Conservation (phyloP, 2,113 vertebrate species). For the Aptenodytes forsteri region DNA sequence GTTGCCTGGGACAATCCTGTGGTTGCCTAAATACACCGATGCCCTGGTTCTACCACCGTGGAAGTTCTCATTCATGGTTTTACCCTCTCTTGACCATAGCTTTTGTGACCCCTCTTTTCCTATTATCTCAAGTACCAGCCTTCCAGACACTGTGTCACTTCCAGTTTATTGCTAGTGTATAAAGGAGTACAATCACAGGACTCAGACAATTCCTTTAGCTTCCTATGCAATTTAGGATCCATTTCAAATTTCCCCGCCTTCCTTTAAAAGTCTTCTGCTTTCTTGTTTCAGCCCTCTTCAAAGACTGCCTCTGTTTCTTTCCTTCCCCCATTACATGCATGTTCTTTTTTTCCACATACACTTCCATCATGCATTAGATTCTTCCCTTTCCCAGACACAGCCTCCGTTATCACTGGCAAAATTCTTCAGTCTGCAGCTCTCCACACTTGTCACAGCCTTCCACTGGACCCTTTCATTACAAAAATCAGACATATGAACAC, state of each 20-base stretch:
- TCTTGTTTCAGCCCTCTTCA: neutral
- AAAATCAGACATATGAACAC: neutral
- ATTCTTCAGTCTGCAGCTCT: neutral
- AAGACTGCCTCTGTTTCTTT: neutral
- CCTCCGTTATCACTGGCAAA: neutral
- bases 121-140: neutral
- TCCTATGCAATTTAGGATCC: neutral
- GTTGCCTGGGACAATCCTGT: constrained; percentile 30
- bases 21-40: neutral
- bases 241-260: neutral
- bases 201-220: neutral
- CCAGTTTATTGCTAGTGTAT: neutral
- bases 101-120: neutral
- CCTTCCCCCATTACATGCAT: neutral
- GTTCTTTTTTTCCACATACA: neutral
- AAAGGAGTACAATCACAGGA: neutral
- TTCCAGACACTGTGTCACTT: neutral
- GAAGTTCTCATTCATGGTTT: constrained; percentile 28
- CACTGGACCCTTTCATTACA: neutral
- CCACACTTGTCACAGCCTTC: neutral
- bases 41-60: neutral
- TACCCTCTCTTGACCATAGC: neutral
- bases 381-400: neutral
- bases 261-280: neutral
- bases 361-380: neutral